These are phyloP conservation scores for Actinemys pallida DNA, from an alignment of 2,113 vertebrate genomes.

Conservation along the genomic window DNA sequence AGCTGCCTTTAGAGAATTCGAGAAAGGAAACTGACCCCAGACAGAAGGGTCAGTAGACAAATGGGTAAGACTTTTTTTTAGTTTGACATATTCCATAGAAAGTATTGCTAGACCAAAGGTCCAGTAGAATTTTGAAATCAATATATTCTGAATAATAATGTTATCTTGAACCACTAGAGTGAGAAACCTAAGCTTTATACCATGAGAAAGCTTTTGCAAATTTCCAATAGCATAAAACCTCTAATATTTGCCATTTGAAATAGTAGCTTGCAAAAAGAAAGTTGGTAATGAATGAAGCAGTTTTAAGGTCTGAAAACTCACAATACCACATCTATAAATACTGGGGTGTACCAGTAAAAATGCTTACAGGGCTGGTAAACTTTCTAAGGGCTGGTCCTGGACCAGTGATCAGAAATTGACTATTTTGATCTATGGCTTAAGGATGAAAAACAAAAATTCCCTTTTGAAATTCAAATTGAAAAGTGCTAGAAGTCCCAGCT, in stretches of 20 bases:
- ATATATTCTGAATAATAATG: not conserved
- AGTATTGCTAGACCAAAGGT: not conserved
- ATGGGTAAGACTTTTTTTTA: not conserved
- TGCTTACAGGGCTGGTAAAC: not conserved
- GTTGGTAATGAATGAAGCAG: slow-evolving; percentile 1
- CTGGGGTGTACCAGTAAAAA: not conserved
- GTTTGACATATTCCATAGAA: not conserved
- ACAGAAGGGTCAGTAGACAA: not conserved
- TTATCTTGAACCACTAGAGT: not conserved
- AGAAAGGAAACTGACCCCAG: not conserved
- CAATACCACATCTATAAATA: not conserved
- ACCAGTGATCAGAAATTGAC: not conserved
- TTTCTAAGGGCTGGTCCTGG: slow-evolving; percentile 1
- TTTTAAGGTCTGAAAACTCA: not conserved
- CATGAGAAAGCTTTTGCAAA: slow-evolving; percentile 1
- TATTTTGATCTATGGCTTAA: not conserved
- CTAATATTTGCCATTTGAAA: slow-evolving; percentile 37
- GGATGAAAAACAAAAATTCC: slow-evolving; percentile 27
- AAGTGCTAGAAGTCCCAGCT: slow-evolving; percentile 19
- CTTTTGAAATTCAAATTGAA: slow-evolving; percentile 10
- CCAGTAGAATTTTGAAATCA: not conserved
- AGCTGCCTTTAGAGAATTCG: not conserved
- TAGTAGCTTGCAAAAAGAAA: slow-evolving; percentile 7
- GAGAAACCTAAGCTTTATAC: not conserved
- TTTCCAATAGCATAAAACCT: slow-evolving; percentile 19